These are phyloP conservation scores for Pseudomyrmex pallidus DNA, from an alignment of 1,140 invertebrate genomes.

Conservation along the genomic window DNA sequence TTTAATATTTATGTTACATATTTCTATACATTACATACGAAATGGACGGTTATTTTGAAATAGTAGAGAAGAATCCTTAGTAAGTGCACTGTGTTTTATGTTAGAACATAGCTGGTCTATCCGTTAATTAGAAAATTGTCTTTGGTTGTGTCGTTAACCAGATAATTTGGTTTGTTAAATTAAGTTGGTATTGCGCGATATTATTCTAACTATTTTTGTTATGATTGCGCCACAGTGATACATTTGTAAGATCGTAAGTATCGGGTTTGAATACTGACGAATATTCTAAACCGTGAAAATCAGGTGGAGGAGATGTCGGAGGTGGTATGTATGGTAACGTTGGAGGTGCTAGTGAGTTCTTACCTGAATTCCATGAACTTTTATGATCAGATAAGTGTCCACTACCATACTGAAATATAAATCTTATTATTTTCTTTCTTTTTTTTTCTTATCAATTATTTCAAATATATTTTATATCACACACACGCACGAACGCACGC, in stretches of 20 bases:
- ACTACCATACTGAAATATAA: constrained; percentile 64
- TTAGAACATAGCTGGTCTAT: constrained; percentile 16
- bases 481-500: too few species aligned
- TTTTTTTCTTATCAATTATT: not conserved
- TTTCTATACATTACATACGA: constrained; percentile 21
- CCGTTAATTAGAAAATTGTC: constrained; percentile 4
- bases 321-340: constrained; percentile 82
- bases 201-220: constrained; percentile 71
- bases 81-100: constrained; percentile 55
- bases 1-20: too few species aligned
- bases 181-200: constrained; percentile 6
- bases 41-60: constrained; percentile 71
- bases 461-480: too few species aligned
- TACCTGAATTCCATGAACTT: constrained; percentile 53
- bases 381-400: constrained; percentile 69
- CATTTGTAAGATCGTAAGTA: constrained; percentile 90
- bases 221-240: constrained; percentile 79
- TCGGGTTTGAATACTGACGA: constrained; percentile 93
- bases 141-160: constrained; percentile 46
- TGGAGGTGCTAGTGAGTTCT: constrained; percentile 76
- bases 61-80: constrained; percentile 61
- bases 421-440: not conserved
- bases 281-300: constrained; percentile 92
- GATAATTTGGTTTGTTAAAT: constrained; percentile 22
- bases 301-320: constrained; percentile 84